Evolutionary conservation across 2,797 vertebrate species (phyloP).

Genomic region (Rhabdomys pumilio): DNA sequence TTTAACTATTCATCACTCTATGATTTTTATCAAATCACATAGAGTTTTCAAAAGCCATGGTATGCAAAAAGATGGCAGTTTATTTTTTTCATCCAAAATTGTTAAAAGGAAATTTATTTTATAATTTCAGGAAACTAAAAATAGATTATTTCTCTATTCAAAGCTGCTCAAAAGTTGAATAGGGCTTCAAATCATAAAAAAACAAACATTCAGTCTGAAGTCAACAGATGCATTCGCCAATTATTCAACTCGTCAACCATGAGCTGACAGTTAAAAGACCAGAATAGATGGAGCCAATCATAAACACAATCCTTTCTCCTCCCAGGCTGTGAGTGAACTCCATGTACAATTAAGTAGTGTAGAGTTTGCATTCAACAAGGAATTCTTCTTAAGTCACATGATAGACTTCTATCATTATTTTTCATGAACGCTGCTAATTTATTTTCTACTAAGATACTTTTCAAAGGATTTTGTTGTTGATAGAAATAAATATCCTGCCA

Average conservation of each 20-base stretch:
- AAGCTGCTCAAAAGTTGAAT: conserved; percentile 48
- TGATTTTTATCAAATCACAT: conserved; percentile 65
- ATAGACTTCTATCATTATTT: conserved; percentile 58
- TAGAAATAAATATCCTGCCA: conserved; percentile 66
- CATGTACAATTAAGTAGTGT: not conserved
- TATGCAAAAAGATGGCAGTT: conserved; percentile 8
- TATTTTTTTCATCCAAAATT: conserved; percentile 46
- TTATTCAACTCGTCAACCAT: conserved; percentile 66
- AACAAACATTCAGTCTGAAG: conserved; percentile 66
- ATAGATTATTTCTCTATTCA: conserved; percentile 65
- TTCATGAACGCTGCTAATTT: conserved; percentile 22
- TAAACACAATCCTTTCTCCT: not conserved
- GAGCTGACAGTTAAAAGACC: conserved; percentile 72
- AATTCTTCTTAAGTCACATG: conserved; percentile 62
- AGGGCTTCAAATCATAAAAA: conserved; percentile 51
- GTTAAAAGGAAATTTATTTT: conserved; percentile 45
- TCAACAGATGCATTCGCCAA: conserved; percentile 42
- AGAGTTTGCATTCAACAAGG: conserved; percentile 55
- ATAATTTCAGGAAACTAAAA: conserved; percentile 62
- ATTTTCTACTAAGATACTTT: conserved; percentile 73
- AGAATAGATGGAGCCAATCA: conserved; percentile 60
- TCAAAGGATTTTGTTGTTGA: conserved; percentile 51
- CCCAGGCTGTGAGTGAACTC: not conserved
- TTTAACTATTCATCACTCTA: conserved; percentile 60
- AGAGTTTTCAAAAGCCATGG: conserved; percentile 45